These are phyloP conservation scores for Formica exsecta DNA, from an alignment of 1,140 invertebrate species.

Conservation along the genomic window DNA sequence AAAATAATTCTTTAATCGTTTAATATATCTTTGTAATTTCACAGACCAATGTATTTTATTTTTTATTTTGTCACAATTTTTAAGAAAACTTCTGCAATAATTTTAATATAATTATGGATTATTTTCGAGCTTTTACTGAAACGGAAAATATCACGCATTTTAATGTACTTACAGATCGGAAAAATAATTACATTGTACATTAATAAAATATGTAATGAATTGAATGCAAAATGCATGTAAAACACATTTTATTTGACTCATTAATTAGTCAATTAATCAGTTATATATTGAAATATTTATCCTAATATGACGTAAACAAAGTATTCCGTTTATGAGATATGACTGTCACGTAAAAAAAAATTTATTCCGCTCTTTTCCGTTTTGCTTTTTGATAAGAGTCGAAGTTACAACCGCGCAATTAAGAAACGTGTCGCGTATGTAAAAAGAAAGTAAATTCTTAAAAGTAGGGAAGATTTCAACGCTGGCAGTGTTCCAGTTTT, in stretches of 20 bases:
- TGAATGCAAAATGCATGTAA: neutral
- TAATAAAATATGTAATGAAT: neutral
- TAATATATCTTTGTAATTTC: neutral
- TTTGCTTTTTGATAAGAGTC: neutral
- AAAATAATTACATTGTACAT: constrained; percentile 21
- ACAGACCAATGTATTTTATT: neutral
- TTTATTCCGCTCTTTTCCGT: neutral
- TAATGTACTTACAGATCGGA: neutral
- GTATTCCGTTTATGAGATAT: neutral
- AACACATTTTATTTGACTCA: constrained; percentile 13
- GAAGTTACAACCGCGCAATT: constrained; percentile 23
- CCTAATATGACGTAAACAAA: neutral
- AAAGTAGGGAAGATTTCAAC: constrained; percentile 29
- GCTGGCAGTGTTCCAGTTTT: constrained; percentile 54
- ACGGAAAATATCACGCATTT: constrained; percentile 9
- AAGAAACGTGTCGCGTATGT: neutral
- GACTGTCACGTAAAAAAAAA: neutral
- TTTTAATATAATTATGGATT: neutral
- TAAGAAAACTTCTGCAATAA: neutral
- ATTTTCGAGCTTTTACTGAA: neutral
- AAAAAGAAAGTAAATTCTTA: constrained; percentile 46
- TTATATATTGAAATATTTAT: neutral
- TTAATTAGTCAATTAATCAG: neutral
- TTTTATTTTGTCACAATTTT: constrained; percentile 3
- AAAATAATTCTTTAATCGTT: neutral